These are phyloP conservation scores for Trichonephila inaurata DNA, from an alignment of 1,140 invertebrate species.

Conservation along the genomic window DNA sequence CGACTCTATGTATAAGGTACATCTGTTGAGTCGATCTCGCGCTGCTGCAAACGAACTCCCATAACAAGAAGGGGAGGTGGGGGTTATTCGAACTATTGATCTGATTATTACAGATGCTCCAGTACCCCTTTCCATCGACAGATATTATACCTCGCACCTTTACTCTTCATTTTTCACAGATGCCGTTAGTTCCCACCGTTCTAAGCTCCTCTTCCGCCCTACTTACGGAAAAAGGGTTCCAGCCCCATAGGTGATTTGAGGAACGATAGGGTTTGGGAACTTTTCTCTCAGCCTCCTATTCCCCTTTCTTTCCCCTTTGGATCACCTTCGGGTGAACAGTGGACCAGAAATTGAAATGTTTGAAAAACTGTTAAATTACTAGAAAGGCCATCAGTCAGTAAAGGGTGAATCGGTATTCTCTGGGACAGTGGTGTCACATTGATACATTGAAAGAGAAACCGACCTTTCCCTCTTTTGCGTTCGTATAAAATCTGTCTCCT, in stretches of 20 bases:
- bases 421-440: too few species aligned
- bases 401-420: too few species aligned
- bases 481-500: too few species aligned
- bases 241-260: not conserved
- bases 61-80: not conserved
- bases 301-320: too few species aligned
- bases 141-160: not conserved
- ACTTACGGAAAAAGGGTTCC: slow-evolving; percentile 50
- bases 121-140: not conserved
- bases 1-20: too few species aligned
- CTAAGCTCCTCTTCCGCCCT: slow-evolving; percentile 34
- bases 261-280: slow-evolving; percentile 43
- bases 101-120: not conserved
- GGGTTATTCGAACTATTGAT: not conserved
- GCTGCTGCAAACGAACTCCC: not conserved
- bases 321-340: not conserved
- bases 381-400: too few species aligned
- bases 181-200: slow-evolving; percentile 32
- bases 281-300: not conserved
- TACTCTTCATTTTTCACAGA: not conserved
- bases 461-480: too few species aligned
- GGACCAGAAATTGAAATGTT: not conserved
- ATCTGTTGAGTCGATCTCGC: too few species aligned
- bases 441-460: too few species aligned
- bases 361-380: too few species aligned